These are phyloP conservation scores for Pseudorasbora parva DNA, from an alignment of 2,113 vertebrate genomes.

Conservation along the genomic window DNA sequence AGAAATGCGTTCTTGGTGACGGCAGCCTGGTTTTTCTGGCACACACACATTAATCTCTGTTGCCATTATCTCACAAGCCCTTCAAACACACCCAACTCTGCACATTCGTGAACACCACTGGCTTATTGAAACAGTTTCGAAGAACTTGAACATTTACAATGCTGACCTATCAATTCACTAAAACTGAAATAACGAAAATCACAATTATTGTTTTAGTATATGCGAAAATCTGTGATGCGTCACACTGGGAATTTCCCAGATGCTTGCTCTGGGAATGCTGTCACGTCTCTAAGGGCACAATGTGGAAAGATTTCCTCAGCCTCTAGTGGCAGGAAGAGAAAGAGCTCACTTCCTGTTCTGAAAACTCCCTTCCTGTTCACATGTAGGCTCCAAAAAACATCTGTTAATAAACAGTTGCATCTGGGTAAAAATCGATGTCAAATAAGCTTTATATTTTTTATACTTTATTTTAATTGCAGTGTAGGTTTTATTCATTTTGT, in stretches of 20 bases:
- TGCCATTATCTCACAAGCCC: conserved; percentile 22
- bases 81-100: conserved; percentile 39
- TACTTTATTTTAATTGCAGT: too few relatives aligned
- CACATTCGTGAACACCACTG: background rate
- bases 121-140: conserved; percentile 27
- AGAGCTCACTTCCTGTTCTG: conserved; percentile 47
- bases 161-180: background rate
- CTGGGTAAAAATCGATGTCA: background rate
- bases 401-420: background rate
- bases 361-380: conserved; percentile 50
- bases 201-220: background rate
- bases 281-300: background rate
- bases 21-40: conserved; percentile 46
- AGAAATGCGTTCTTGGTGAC: conserved; percentile 34
- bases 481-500: too few relatives aligned
- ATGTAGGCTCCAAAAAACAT: background rate
- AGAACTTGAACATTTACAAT: background rate
- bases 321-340: conserved; percentile 7
- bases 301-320: conserved; percentile 14
- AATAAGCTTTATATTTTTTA: too few relatives aligned
- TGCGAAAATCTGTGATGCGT: background rate
- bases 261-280: background rate
- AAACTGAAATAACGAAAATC: background rate
- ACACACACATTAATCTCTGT: conserved; percentile 48
- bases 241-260: background rate